Conservation (phyloP, 2,888 invertebrate species). For the Erynnis tages region DNA sequence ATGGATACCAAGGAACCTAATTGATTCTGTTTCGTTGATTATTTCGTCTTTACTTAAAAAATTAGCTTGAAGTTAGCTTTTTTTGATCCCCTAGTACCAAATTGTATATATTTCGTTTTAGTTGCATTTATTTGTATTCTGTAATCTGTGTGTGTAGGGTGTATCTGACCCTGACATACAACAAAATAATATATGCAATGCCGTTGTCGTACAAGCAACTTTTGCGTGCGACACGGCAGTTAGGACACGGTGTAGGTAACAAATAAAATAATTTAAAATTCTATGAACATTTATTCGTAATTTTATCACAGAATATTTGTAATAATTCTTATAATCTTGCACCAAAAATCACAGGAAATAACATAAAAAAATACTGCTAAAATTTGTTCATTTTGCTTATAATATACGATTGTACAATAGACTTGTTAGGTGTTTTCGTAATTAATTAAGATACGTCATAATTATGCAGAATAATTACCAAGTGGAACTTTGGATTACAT, state of each 20-base stretch:
- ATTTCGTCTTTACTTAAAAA: not conserved
- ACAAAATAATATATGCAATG: too few species aligned
- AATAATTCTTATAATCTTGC: constrained; percentile 28
- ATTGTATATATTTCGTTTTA: constrained; percentile 10
- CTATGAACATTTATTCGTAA: constrained; percentile 27
- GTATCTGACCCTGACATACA: too few species aligned
- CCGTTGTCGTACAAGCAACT: too few species aligned
- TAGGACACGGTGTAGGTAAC: too few species aligned
- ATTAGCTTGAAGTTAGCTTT: not conserved
- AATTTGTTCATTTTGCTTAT: constrained; percentile 18
- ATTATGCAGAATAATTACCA: not conserved
- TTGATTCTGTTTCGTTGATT: not conserved
- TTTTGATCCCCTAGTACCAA: not conserved
- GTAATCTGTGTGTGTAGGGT: too few species aligned
- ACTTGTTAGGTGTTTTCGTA: not conserved
- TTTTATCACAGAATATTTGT: constrained; percentile 34
- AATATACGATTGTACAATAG: not conserved
- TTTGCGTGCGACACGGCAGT: too few species aligned
- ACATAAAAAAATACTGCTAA: constrained; percentile 21
- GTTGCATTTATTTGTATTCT: constrained; percentile 3
- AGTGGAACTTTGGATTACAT: too few species aligned
- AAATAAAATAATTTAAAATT: constrained; percentile 19
- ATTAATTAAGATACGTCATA: too few species aligned
- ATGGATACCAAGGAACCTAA: not conserved
- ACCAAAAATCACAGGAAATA: constrained; percentile 24